Evolutionary conservation across 2,888 invertebrate genomes (phyloP).

Genomic region (Amorpha juglandis): DNA sequence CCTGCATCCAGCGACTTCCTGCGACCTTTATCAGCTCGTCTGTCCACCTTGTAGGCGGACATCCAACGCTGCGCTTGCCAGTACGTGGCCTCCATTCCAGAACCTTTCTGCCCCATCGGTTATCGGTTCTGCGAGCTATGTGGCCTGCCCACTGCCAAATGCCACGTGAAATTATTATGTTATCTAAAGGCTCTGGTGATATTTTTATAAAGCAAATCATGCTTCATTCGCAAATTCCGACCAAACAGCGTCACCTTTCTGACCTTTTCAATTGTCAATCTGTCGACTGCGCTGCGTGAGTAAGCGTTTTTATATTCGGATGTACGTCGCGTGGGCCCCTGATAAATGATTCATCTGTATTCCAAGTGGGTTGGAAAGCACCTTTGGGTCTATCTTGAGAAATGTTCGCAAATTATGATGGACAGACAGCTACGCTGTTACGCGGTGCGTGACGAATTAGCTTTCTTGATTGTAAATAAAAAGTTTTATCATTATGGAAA

Average conservation of each 20-base stretch:
- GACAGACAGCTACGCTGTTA: constrained; percentile 42
- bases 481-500: neutral
- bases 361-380: constrained; percentile 36
- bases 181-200: neutral
- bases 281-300: neutral
- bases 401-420: constrained; percentile 59
- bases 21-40: no score
- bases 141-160: no score
- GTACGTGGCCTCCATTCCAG: no score
- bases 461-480: constrained; percentile 22
- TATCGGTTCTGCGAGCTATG: no score
- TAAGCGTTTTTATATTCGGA: constrained; percentile 4
- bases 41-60: no score
- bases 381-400: constrained; percentile 46
- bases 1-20: no score
- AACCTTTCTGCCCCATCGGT: no score
- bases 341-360: constrained; percentile 28
- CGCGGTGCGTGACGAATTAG: constrained; percentile 28
- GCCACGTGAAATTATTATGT: neutral
- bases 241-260: neutral
- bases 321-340: constrained; percentile 25
- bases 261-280: constrained; percentile 22
- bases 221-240: neutral
- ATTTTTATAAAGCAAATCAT: neutral
- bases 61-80: no score